Base-by-base conservation (phyloP, 2,797 vertebrate species). In the Gymnodraco acuticeps region DNA sequence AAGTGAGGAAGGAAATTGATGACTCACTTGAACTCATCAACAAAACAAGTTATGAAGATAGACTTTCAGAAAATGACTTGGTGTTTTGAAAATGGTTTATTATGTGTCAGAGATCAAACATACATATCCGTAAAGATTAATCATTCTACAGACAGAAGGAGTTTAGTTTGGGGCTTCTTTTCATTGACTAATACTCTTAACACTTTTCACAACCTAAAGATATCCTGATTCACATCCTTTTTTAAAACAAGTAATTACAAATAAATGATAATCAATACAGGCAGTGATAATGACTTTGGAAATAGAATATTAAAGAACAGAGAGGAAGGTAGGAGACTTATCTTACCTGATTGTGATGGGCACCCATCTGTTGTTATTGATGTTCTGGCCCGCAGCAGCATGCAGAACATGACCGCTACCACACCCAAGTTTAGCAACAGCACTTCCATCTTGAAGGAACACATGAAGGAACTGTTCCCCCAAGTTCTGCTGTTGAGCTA, bases 391-490 rank as follows among this genome's bases (percentile, higher is more conserved):
- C 61, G 92, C 23, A 5, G 92, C 90, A n/a, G 91, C 85, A 66
- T 78, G 93, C 88, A 97, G 83, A 80, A 95, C 80, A 69, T 77
- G 87, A 55, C 85, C 84, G 54, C 69, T 83, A 76, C 94, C 90
- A 78, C 96, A 98, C 31, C 94, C 88, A 5, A 97, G 85, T 64
- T 88, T 87, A 87, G 92, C 90, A 31, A 83, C 91, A 12, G 92
- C 94, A 67, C 54, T 93, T 84, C 96, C 96, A 75, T 97, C 94
- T 87, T 93, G 75, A 56, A 97, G 94, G 80, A 96, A 96, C 45
- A 97, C 83, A 55, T 97, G 96, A 77, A 98, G 94, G 81, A 97
- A 97, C 5, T 82, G 87, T 52, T 95, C 89, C 56, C 93, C 94
- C 43, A 89, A 92, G 87, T 94, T 93, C 80, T 93, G 94, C 70